phyloP scores from a whole-genome alignment of 23 tunicate species.

The Trididemnum nubilum region DNA sequence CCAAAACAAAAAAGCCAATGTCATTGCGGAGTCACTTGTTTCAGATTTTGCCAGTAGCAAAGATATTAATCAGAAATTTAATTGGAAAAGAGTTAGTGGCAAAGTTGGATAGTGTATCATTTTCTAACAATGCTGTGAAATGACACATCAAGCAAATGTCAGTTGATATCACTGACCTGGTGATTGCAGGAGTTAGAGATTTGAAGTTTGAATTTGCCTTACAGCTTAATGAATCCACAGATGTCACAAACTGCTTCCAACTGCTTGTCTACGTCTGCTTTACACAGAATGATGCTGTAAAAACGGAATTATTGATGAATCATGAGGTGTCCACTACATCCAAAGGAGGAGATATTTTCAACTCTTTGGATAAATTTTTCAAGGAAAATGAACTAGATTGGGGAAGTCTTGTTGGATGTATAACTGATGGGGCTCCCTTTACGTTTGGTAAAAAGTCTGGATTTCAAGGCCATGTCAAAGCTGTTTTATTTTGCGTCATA shows the following conservation, averaged over 20 bases:
- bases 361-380: slow-evolving; percentile 40
- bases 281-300: slow-evolving; percentile 29
- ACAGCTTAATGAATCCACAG: slow-evolving; percentile 36
- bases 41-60: slow-evolving; percentile 18
- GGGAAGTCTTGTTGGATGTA: slow-evolving; percentile 51
- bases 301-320: slow-evolving; percentile 32
- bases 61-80: slow-evolving; percentile 28
- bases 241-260: slow-evolving; percentile 43
- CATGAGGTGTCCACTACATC: slow-evolving; percentile 43
- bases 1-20: slow-evolving; percentile 33
- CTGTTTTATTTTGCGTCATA: slow-evolving; percentile 25
- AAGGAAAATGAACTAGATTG: slow-evolving; percentile 41
- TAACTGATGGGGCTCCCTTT: slow-evolving; percentile 47
- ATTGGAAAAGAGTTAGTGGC: slow-evolving; percentile 39
- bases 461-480: slow-evolving; percentile 45
- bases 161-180: slow-evolving; percentile 37
- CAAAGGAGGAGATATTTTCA: slow-evolving; percentile 39
- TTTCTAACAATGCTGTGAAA: slow-evolving; percentile 41
- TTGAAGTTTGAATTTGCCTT: slow-evolving; percentile 43
- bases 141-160: slow-evolving; percentile 39
- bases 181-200: slow-evolving; percentile 37
- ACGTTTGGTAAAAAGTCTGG: slow-evolving; percentile 47
- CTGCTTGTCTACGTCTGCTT: no score
- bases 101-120: no score
- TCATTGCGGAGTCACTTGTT: slow-evolving; percentile 7